Evolutionary conservation across 1,140 invertebrate genomes (phyloP), one percentile per base, ranked within the genome.

Genomic region (Drosophila kepulauana): DNA sequence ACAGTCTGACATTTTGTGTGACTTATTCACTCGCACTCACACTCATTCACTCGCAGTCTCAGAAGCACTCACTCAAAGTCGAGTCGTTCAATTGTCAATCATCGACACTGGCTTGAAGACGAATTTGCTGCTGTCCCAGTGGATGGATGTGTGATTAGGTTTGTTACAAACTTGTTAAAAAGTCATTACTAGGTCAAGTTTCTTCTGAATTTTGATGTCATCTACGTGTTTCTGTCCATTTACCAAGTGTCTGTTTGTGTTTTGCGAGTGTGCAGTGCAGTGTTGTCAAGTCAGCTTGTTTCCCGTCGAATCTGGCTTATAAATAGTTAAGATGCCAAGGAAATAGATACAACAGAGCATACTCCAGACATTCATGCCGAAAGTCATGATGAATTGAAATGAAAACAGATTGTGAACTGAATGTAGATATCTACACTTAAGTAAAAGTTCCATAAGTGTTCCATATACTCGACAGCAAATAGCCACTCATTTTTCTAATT

Each of bases 141-240:
- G 7, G 35, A 38, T 70, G 16, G 41, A 46, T 38, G 54, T 67
- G 45, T 64, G 59, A 58, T 56, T 72, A 56, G 43, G 69, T 67
- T 73, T 49, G 62, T 67, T 45, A 25, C 72, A 38, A 87, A 86
- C 79, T 87, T 86, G 75, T 86, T 82, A 73, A 87, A 82, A 79
- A 72, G 67, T 79, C 82, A 79, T 86, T 87, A 85, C 61, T 61
- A 43, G 70, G 54, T 65, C 49, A 78, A 75, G 43, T 25, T 56
- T 57, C 30, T 35, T 38, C 11, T 33, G 33, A 25, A 11, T 52
- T 3, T 43, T 52, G 33, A 33, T 57, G 10, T 11, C 38, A 41
- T 41, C 7, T 41, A 11, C 11, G 10, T 41, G 7, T 41, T 10
- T 8, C 8, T 41, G 38, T 41, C 33, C 20, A 25, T 25, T 25